Base-by-base conservation (phyloP, 1,140 invertebrate genomes). In the Drosophila pseudoananassae region DNA sequence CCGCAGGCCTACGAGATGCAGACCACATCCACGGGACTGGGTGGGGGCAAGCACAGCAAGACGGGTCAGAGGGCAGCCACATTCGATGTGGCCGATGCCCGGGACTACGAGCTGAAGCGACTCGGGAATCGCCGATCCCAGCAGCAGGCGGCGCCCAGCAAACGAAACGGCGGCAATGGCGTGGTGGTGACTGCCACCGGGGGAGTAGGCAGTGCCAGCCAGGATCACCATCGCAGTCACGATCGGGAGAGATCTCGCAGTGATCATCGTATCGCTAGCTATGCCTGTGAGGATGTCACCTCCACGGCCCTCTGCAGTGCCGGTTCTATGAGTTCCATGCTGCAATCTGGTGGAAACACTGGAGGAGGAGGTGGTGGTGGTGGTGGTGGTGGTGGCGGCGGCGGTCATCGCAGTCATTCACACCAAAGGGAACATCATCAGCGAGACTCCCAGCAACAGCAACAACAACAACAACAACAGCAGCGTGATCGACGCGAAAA, bases 401-500 rank as follows among this genome's bases (percentile, higher is more conserved):
- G 14, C 7, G 40, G 40, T n/a, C 40, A 43, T 43, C 14, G 36
- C 45, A 45, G 31, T 9, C 63, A 54, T 27, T 58, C 64, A 31
- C 60, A 64, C 29, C 74, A 78, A 47, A 59, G 80, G 36, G 70
- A 65, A 14, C 71, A 82, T 29, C 78, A 81, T 14, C 55, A 51
- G 10, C 75, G 49, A 3, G 50, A 83, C 25, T 63, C 58, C 10
- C 73, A 77, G 10, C 64, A 54, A 5, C 33, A 56, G 1, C 80
- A 80, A 1, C 25, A 27, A 7, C 25, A 27, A 7, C 25, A 27
- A 7, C 25, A 27, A 27, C 25, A 87, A 3, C 82, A 90, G 33
- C 90, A 85, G 47, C 90, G 89, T 40, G 90, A 91, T 54, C 88
- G 90, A 43, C 90, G 90, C 17, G 90, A 91, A 68, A 91, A 91